These are phyloP conservation scores for Hoplodrina ambigua DNA, from an alignment of 2,888 invertebrate genomes.

Conservation along the genomic window DNA sequence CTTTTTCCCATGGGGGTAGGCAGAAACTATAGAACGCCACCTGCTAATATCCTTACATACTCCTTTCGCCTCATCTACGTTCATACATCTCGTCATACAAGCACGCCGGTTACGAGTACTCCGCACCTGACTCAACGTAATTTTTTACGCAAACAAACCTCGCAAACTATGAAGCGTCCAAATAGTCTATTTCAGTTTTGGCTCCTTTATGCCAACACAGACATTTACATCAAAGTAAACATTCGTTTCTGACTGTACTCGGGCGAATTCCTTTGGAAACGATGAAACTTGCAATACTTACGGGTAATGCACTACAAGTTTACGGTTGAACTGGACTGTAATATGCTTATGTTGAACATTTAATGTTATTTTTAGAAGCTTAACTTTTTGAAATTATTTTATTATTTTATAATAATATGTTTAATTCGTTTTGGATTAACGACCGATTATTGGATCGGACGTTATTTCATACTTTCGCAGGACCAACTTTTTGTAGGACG, in stretches of 20 bases:
- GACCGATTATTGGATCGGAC: no score
- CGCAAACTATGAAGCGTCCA: slow-evolving; percentile 34
- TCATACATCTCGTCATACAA: no score
- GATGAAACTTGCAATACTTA: slow-evolving; percentile 71
- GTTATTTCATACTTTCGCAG: no score
- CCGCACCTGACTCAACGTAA: background rate
- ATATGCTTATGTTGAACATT: background rate
- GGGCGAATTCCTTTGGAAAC: slow-evolving; percentile 68
- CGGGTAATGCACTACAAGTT: slow-evolving; percentile 68
- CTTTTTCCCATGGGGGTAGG: no score
- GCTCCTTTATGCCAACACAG: slow-evolving; percentile 22
- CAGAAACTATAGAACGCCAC: no score
- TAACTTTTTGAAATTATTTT: background rate
- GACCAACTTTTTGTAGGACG: no score
- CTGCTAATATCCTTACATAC: no score
- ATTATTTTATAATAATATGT: background rate
- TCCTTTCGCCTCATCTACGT: no score
- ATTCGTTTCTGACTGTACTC: slow-evolving; percentile 59
- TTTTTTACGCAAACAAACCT: slow-evolving; percentile 41
- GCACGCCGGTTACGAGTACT: no score
- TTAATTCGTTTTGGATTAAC: background rate
- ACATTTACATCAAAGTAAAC: slow-evolving; percentile 51
- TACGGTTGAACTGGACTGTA: slow-evolving; percentile 30
- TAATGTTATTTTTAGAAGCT: slow-evolving; percentile 17
- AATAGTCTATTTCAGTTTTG: slow-evolving; percentile 23